Percentiles rank a stretch among this genome's conserved stretches.
Conservation (phyloP, 2,113 vertebrate species). For the Stigmatopora nigra region DNA sequence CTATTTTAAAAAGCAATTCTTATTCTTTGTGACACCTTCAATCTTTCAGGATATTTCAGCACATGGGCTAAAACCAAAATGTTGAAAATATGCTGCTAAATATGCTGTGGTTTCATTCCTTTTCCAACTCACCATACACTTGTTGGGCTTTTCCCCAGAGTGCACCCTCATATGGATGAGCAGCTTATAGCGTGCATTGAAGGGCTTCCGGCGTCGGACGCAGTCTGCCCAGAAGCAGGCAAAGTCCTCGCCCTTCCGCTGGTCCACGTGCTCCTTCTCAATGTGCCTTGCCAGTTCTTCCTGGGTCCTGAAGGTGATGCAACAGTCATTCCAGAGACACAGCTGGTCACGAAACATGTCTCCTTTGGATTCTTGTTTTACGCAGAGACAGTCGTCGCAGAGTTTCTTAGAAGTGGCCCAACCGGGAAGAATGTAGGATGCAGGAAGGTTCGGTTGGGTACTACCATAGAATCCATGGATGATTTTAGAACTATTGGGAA, state of each 20-base stretch:
- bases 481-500: slow-evolving; percentile 63
- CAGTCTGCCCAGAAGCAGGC: slow-evolving; percentile 95
- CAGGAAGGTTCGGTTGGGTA: slow-evolving; percentile 38
- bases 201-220: slow-evolving; percentile 86
- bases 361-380: slow-evolving; percentile 81
- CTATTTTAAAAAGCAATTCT: too few species aligned
- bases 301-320: slow-evolving; percentile 79
- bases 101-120: neutral
- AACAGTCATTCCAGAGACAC: slow-evolving; percentile 92
- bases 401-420: slow-evolving; percentile 47
- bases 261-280: slow-evolving; percentile 93
- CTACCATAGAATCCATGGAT: slow-evolving; percentile 61
- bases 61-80: too few species aligned
- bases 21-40: too few species aligned
- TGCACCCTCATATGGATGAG: slow-evolving; percentile 98
- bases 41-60: too few species aligned
- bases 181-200: slow-evolving; percentile 96
- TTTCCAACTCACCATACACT: slow-evolving; percentile 85
- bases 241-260: slow-evolving; percentile 93
- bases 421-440: slow-evolving; percentile 34
- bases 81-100: too few species aligned
- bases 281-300: slow-evolving; percentile 94
- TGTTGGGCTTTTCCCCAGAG: slow-evolving; percentile 96
- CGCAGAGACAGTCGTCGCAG: slow-evolving; percentile 60
- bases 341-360: slow-evolving; percentile 74